Evolutionary conservation across 2,888 invertebrate genomes (phyloP).

Genomic region (Caenorhabditis sp.): DNA sequence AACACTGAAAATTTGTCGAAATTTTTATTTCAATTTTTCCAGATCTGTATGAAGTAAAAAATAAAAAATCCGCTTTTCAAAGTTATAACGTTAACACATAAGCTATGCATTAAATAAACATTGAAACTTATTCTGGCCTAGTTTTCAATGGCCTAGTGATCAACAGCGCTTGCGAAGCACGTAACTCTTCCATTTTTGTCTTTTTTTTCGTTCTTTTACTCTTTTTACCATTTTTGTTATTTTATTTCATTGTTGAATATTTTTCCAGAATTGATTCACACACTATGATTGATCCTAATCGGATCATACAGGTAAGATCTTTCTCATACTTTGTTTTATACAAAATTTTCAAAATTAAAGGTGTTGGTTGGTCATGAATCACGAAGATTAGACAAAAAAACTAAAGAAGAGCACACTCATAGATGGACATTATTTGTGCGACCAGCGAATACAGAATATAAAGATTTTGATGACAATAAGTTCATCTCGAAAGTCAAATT

Average conservation of each 20-base stretch:
- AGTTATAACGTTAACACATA: too few species aligned
- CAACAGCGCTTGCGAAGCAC: not conserved
- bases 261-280: not conserved
- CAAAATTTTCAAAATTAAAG: slow-evolving; percentile 4
- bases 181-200: not conserved
- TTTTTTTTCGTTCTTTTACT: not conserved
- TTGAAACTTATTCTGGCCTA: not conserved
- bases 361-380: slow-evolving; percentile 31
- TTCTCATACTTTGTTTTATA: not conserved
- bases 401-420: slow-evolving; percentile 20
- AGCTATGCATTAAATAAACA: not conserved
- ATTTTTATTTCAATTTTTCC: too few species aligned
- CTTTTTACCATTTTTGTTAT: not conserved
- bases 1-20: too few species aligned
- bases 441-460: slow-evolving; percentile 28
- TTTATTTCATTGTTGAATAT: not conserved
- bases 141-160: not conserved
- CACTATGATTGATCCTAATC: not conserved
- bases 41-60: too few species aligned
- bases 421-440: slow-evolving; percentile 35
- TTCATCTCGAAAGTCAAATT: slow-evolving; percentile 37
- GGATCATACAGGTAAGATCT: slow-evolving; percentile 7
- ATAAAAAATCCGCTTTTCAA: too few species aligned
- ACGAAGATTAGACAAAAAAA: not conserved
- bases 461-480: slow-evolving; percentile 25